These are phyloP conservation scores for Alosa alosa DNA, from an alignment of 2,113 vertebrate species.

Conservation along the genomic window DNA sequence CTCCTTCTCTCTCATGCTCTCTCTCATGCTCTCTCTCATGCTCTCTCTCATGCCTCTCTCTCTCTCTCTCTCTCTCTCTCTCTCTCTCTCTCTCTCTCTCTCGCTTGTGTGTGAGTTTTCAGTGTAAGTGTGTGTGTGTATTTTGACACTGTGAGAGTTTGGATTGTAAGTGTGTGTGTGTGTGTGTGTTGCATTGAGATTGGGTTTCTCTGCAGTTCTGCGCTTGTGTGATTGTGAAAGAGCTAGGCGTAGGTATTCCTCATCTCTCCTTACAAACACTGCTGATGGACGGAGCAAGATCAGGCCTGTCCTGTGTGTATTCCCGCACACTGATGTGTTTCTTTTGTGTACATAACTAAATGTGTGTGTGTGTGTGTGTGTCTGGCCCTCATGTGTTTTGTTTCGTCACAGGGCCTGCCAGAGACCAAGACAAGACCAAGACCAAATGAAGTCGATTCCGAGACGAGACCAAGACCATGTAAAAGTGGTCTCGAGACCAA, in stretches of 20 bases:
- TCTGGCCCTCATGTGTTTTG: no score
- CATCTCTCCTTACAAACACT: neutral
- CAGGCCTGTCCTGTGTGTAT: neutral
- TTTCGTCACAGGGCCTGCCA: no score
- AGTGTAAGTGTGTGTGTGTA: slow-evolving; percentile 6
- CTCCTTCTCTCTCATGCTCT: no score
- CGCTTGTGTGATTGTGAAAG: neutral
- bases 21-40: no score
- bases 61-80: neutral
- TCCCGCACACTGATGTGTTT: neutral
- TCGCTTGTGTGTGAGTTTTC: slow-evolving; percentile 20
- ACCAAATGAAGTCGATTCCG: no score
- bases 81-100: neutral
- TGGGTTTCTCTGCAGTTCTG: neutral
- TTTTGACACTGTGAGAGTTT: no score
- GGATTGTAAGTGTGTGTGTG: slow-evolving; percentile 24
- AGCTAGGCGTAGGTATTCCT: neutral
- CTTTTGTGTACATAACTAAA: neutral
- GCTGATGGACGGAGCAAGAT: neutral
- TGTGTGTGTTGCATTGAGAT: slow-evolving; percentile 53
- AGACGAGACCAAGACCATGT: no score
- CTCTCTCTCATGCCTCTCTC: no score
- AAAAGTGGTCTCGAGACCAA: no score
- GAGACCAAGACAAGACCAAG: no score
- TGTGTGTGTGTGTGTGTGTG: slow-evolving; percentile 41